Conservation (phyloP, 2,888 invertebrate genomes). For the Camponotus fellah region DNA sequence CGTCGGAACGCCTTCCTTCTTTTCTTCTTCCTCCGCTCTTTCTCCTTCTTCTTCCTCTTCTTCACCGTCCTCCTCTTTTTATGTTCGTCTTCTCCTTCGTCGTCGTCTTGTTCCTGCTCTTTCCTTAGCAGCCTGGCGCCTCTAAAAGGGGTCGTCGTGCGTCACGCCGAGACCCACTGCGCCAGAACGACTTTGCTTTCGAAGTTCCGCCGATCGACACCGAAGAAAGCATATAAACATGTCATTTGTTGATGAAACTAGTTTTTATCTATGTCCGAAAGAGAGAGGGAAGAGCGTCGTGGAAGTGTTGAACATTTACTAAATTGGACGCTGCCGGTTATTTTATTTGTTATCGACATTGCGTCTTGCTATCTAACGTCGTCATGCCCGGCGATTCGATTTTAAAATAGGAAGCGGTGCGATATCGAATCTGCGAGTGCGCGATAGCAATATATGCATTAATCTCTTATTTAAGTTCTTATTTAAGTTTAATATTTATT, state of each 20-base stretch:
- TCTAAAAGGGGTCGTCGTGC: constrained; percentile 72
- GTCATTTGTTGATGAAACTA: constrained; percentile 71
- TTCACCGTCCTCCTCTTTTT: constrained; percentile 44
- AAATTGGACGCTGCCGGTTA: constrained; percentile 37
- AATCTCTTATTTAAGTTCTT: neutral
- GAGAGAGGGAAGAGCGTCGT: constrained; percentile 1
- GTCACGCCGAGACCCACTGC: constrained; percentile 72
- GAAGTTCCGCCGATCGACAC: constrained; percentile 72
- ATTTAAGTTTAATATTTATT: neutral
- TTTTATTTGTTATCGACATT: constrained; percentile 53
- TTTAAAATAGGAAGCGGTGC: constrained; percentile 13
- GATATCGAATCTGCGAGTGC: neutral
- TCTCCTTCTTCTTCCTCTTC: constrained; percentile 53
- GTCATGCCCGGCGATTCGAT: constrained; percentile 18
- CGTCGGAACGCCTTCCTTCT: constrained; percentile 76
- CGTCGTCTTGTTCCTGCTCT: constrained; percentile 50
- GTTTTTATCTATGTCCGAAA: constrained; percentile 28
- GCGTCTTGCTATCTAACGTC: constrained; percentile 36
- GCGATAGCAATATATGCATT: neutral
- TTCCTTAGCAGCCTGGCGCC: constrained; percentile 76
- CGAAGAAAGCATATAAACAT: constrained; percentile 70
- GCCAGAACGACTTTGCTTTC: constrained; percentile 71
- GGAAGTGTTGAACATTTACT: constrained; percentile 48
- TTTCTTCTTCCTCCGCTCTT: constrained; percentile 65
- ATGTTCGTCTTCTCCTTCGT: constrained; percentile 55